Base-by-base conservation (phyloP, 2,888 invertebrate species). In the Tortricodes alternella region DNA sequence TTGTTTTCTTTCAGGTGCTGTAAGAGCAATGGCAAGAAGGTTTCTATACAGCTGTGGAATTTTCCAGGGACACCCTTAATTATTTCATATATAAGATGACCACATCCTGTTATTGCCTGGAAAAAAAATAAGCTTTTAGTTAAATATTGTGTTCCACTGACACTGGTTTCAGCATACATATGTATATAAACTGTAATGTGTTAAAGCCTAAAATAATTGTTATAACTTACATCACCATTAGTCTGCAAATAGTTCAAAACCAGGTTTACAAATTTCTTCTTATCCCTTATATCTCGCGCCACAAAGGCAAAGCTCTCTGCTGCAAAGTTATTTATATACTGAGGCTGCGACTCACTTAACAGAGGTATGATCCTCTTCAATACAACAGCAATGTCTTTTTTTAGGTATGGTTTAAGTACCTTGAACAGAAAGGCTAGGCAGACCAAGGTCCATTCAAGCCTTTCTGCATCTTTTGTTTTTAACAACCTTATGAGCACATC, bases 281-380 rank as follows among this genome's bases (percentile, higher is more conserved):
- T 95, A 68, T 98, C 96, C 65, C 94, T 94, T 8, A 97, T 94
- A 91, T 97, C 97, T 63, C 98, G 92, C 2, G 97, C 96, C 1
- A 99, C 95, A 91, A 97, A 99, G 0, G 98, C 96, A 91, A 99
- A 98, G 82, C 98, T 96, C 85, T 99, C 98, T 0, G 98, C 97
- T 3, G 98, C 98, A 92, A 99, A 99, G 73, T 95, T 95, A 65
- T 96, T 95, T 16, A 99, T 94, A 75, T 98, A 97, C 60, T 93
- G 93, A 18, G 96, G 96, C 69, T 94, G 94, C n/a, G 91, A 89
- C 48, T 94, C 94, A 66, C 95, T 94, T 29, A 98, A 80, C 3
- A 98, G 84, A 0, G 97, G 96, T 27, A 96, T 78, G 6, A 96
- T 92, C 41, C 93, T 91, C 62, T 93, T 93, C 62, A 96, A 93